Evolutionary conservation across 2,888 invertebrate genomes (phyloP).

Genomic region (Drymonia ruficornis): DNA sequence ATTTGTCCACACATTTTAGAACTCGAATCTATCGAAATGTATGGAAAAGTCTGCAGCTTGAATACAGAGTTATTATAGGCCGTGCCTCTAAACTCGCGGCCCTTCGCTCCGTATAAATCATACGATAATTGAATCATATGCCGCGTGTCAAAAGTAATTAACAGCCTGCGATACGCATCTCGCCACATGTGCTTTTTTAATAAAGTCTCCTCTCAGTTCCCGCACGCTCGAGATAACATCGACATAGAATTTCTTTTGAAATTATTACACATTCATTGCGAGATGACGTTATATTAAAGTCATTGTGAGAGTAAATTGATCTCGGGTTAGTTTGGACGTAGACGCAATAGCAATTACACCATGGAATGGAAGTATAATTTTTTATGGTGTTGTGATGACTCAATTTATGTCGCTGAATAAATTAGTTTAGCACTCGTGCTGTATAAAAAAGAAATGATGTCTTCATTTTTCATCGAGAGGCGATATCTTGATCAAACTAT

Average conservation of each 20-base stretch:
- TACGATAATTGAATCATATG: constrained; percentile 85
- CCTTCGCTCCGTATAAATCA: constrained; percentile 77
- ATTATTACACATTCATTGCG: constrained; percentile 69
- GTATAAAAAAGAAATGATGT: neutral
- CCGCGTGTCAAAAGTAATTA: constrained; percentile 84
- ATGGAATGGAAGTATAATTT: constrained; percentile 49
- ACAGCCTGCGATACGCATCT: constrained; percentile 82
- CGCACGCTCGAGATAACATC: constrained; percentile 79
- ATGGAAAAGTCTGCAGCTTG: too few species aligned
- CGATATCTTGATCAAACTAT: too few species aligned
- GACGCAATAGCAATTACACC: constrained; percentile 61
- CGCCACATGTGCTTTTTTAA: constrained; percentile 83
- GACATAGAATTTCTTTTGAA: constrained; percentile 78
- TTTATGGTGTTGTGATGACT: constrained; percentile 42
- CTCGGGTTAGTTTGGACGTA: constrained; percentile 59
- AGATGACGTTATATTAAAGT: constrained; percentile 77
- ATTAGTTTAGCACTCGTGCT: too few species aligned
- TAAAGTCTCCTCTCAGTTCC: constrained; percentile 74
- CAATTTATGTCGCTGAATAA: neutral
- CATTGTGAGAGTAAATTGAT: constrained; percentile 81
- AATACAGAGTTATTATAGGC: constrained; percentile 11
- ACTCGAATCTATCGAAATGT: too few species aligned
- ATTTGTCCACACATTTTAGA: too few species aligned
- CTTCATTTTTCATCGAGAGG: too few species aligned
- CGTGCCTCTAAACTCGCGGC: constrained; percentile 51